Base-by-base conservation (phyloP, 1,140 invertebrate genomes). In the Hycleus cichorii region DNA sequence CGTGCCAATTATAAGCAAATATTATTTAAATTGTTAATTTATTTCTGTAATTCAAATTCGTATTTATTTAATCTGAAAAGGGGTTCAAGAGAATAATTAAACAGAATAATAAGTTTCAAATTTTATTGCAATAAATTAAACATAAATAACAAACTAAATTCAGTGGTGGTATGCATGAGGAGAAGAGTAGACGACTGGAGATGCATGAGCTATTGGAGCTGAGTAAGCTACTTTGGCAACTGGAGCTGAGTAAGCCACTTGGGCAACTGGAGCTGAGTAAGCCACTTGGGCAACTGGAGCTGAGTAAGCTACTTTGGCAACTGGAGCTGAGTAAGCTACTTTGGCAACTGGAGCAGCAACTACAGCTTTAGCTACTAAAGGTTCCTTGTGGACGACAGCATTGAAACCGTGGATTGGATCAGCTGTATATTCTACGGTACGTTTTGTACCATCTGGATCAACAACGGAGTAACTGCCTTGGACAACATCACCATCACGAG, bases 381-480 rank as follows among this genome's bases (percentile, higher is more conserved):
- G 27, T 32, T 32, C 27, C 7, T 32, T 32, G 27, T 32, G 27
- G 4, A 32, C 27, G 7, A 32, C 27, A 32, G 27, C 27, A 2
- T 32, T 32, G 27, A 32, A 32, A 32, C 27, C 27, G 27, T 32
- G 27, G 7, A 32, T 7, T 32, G 27, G 27, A 32, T 32, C 27
- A 7, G 27, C 27, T 4, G 27, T 32, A 7, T 32, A 32, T 32
- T 32, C 27, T 32, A 32, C 27, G 4, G 27, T 32, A 32, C 27
- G 27, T 32, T 32, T 32, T 32, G 27, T 71, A 24, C 75, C 75
- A 47, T 70, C 68, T 2, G 69, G 61, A 3, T 64, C 64, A 44
- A 64, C 45, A 10, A 66, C 42, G 32, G 49, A 51, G 40, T 44
- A 44, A 55, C 69, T 76, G 3, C 80, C 80, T 49, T 76, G 74